Conservation (phyloP, 2,113 vertebrate species). For the Psilopsiagon aymara region DNA sequence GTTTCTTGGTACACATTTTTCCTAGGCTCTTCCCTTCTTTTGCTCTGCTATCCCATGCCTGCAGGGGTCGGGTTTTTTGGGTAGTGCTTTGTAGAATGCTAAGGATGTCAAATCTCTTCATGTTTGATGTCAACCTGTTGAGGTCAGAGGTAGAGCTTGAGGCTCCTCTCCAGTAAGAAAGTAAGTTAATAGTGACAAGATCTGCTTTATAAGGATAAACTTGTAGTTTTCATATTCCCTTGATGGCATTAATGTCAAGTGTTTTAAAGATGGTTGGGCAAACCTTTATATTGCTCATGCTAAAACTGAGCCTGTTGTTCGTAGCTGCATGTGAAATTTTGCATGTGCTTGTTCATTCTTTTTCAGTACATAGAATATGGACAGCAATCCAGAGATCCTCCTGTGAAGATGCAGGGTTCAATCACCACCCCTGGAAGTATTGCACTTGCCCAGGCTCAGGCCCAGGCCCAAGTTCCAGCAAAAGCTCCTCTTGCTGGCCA, state of each 20-base stretch:
- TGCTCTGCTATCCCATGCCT: not conserved
- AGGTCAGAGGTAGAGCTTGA: not conserved
- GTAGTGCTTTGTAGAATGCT: not conserved
- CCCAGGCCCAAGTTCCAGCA: conserved; percentile 88
- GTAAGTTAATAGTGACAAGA: not conserved
- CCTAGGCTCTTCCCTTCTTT: not conserved
- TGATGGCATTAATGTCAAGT: not conserved
- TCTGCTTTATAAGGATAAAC: not conserved
- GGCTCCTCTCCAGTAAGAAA: not conserved
- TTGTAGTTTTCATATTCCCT: not conserved
- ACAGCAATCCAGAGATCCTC: conserved; percentile 98
- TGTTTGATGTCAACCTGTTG: not conserved
- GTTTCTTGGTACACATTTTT: not conserved
- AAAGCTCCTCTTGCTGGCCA: conserved; percentile 91
- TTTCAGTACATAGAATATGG: conserved; percentile 97
- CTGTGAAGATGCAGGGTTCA: conserved; percentile 99
- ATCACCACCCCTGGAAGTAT: conserved; percentile 96
- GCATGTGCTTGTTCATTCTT: not conserved
- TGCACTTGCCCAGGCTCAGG: conserved; percentile 90
- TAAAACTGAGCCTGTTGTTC: not conserved
- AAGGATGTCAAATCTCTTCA: not conserved
- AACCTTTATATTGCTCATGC: not conserved
- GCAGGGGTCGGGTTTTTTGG: not conserved
- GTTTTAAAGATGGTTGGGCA: not conserved
- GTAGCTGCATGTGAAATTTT: not conserved